These are phyloP conservation scores for Speoplatyrhinus poulsoni DNA, from an alignment of 2,113 vertebrate species.

Conservation along the genomic window DNA sequence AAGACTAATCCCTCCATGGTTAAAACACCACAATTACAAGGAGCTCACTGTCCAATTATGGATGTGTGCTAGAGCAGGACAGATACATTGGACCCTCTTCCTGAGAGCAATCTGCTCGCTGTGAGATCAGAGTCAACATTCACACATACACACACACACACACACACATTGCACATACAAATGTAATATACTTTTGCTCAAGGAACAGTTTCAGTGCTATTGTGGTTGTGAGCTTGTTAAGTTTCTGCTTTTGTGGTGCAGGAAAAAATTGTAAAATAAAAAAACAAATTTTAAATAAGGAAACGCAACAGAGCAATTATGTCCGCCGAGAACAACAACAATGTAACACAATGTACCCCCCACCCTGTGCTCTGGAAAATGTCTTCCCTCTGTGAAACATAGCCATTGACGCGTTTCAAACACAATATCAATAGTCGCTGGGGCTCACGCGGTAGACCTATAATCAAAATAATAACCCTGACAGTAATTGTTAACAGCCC, in stretches of 20 bases:
- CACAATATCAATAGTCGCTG: slow-evolving; percentile 41
- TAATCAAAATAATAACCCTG: slow-evolving; percentile 34
- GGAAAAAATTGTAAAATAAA: neutral
- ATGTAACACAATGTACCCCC: slow-evolving; percentile 23
- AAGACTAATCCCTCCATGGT: slow-evolving; percentile 39
- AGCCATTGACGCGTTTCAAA: slow-evolving; percentile 9
- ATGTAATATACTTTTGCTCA: neutral
- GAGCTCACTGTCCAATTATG: slow-evolving; percentile 51
- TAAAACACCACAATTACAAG: slow-evolving; percentile 54
- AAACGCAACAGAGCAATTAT: slow-evolving; percentile 12
- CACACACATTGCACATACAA: neutral
- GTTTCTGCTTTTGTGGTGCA: slow-evolving; percentile 5
- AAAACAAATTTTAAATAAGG: neutral
- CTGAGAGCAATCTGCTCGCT: slow-evolving; percentile 2
- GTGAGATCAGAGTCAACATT: slow-evolving; percentile 9
- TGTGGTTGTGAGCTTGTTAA: neutral
- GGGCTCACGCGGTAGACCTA: neutral
- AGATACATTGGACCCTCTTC: slow-evolving; percentile 6
- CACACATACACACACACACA: neutral
- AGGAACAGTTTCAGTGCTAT: slow-evolving; percentile 1
- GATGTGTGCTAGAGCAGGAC: slow-evolving; percentile 10
- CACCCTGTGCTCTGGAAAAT: slow-evolving; percentile 13
- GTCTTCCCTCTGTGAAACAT: slow-evolving; percentile 30
- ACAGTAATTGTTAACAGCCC: slow-evolving; percentile 39
- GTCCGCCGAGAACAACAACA: slow-evolving; percentile 24